A percentile compares a stretch with the other conserved stretches of the same genome.
Evolutionary conservation across 2,888 invertebrate species (phyloP).

Genomic region (Dasypolia templi): DNA sequence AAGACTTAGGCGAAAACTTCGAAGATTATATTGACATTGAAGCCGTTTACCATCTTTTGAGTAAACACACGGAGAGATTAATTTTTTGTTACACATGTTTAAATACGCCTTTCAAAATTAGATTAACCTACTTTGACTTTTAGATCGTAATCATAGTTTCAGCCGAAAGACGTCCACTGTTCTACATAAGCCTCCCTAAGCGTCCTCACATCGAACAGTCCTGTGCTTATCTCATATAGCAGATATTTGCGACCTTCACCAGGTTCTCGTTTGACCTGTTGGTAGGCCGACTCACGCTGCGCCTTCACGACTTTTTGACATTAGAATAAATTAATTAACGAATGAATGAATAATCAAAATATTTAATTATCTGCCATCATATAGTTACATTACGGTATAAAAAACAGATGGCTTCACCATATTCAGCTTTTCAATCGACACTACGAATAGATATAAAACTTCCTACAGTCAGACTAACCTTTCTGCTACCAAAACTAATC

Average conservation of each 20-base stretch:
- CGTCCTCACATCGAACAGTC: neutral
- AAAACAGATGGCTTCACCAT: neutral
- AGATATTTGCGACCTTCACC: neutral
- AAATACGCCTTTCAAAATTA: neutral
- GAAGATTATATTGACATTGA: conserved; percentile 50
- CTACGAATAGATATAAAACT: neutral
- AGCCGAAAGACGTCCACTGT: neutral
- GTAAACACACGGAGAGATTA: conserved; percentile 3
- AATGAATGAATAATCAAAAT: too few species aligned
- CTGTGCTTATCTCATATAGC: too few species aligned
- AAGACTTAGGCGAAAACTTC: conserved; percentile 39
- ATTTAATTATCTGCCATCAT: too few species aligned
- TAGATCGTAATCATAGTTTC: neutral
- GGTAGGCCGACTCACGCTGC: neutral
- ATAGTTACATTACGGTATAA: neutral
- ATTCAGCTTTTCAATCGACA: neutral
- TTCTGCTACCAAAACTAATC: conserved; percentile 49
- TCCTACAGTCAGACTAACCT: neutral
- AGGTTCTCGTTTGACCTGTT: neutral
- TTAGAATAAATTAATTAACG: too few species aligned
- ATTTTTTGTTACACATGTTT: conserved; percentile 1
- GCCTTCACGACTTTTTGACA: neutral
- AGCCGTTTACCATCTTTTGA: conserved; percentile 34
- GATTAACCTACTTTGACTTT: neutral
- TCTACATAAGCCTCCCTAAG: neutral